A percentile compares a stretch with the other conserved stretches of the same genome.
Conservation (phyloP, 2,113 vertebrate species). For the Oenanthe melanoleuca region DNA sequence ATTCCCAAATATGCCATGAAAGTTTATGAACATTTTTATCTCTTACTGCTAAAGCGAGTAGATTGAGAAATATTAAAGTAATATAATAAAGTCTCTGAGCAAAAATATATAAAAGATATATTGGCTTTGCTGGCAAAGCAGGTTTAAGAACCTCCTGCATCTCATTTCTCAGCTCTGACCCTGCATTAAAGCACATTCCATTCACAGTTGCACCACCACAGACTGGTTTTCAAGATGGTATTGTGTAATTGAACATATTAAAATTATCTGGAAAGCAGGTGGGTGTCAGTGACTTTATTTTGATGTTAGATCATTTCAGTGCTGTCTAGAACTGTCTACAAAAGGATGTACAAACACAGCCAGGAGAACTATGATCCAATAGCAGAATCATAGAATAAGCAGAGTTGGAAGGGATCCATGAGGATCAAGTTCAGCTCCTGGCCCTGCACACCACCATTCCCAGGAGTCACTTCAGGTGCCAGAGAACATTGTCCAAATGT, state of each 20-base stretch:
- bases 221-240: background rate
- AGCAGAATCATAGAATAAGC: background rate
- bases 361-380: background rate
- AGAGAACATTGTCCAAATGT: accelerated
- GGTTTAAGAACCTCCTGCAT: background rate
- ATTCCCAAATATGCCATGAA: background rate
- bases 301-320: background rate
- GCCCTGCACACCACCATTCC: background rate
- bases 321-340: background rate
- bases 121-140: background rate
- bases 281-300: background rate
- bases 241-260: background rate
- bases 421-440: background rate
- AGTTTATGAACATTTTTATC: background rate
- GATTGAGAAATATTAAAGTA: background rate
- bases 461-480: background rate
- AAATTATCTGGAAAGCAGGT: background rate
- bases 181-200: background rate
- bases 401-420: background rate
- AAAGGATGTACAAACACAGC: background rate
- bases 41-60: background rate
- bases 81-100: background rate
- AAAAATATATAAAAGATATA: background rate
- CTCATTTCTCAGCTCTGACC: background rate
- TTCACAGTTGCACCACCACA: background rate